phyloP scores from a whole-genome alignment of 2,113 vertebrate species.

The Lamprologus sp. region DNA sequence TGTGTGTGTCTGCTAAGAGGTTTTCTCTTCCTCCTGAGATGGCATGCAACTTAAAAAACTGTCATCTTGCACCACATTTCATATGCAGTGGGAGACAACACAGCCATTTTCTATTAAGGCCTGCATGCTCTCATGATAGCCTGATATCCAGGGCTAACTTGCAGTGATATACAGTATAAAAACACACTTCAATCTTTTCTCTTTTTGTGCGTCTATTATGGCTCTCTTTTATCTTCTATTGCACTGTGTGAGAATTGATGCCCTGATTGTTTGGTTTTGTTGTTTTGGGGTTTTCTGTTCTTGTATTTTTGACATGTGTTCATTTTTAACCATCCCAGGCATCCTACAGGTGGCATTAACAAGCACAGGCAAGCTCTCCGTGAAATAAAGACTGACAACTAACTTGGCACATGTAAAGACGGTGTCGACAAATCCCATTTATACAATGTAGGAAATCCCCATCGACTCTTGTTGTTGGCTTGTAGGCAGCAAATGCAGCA shows the following conservation, averaged over 20 bases:
- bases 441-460: neutral
- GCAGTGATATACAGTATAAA: neutral
- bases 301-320: neutral
- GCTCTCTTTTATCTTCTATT: neutral
- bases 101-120: conserved; percentile 47
- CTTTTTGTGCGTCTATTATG: neutral
- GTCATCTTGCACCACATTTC: conserved; percentile 28
- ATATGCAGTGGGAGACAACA: conserved; percentile 47
- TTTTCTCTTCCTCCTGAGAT: conserved; percentile 1
- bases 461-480: neutral
- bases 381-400: neutral
- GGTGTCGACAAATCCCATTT: neutral
- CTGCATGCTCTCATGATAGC: conserved; percentile 1
- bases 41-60: conserved; percentile 49
- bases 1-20: neutral
- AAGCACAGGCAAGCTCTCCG: neutral
- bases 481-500: neutral
- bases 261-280: neutral
- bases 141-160: neutral
- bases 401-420: neutral
- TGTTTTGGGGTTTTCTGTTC: neutral
- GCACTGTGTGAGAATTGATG: neutral
- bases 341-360: neutral
- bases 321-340: neutral
- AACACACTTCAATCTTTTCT: neutral